Evolutionary conservation across 2,797 vertebrate species (phyloP).

Genomic region (Vireo griseus): DNA sequence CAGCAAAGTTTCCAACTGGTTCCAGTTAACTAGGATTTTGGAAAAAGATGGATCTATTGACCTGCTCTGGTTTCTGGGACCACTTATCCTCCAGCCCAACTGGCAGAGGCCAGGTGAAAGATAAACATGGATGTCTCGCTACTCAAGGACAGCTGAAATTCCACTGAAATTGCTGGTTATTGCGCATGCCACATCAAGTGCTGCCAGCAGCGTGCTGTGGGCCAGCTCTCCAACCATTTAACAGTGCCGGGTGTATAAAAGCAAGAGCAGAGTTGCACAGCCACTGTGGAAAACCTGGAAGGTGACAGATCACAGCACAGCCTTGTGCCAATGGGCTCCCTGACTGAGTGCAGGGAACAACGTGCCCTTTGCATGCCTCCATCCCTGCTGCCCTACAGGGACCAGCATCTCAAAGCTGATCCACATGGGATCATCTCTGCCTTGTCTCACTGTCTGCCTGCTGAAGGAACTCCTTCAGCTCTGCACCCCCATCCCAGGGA

Average conservation of each 20-base stretch:
- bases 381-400: accelerated
- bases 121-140: constrained; percentile 15
- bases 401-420: not conserved
- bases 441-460: accelerated
- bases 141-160: not conserved
- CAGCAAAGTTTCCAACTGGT: constrained; percentile 39
- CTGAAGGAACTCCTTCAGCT: not conserved
- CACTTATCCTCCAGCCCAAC: constrained; percentile 32
- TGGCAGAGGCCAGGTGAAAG: constrained; percentile 46
- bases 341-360: not conserved
- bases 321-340: not conserved
- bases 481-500: not conserved
- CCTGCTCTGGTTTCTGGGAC: constrained; percentile 39
- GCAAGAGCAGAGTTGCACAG: not conserved
- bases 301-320: not conserved
- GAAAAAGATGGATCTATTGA: not conserved
- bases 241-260: not conserved
- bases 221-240: not conserved
- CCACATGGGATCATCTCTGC: not conserved
- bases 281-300: not conserved
- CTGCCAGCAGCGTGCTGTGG: not conserved
- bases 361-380: accelerated
- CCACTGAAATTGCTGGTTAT: not conserved
- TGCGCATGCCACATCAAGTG: accelerated
- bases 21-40: constrained; percentile 43